Percentiles rank a stretch among this genome's conserved stretches.
phyloP scores from a whole-genome alignment of 2,888 invertebrate genomes.

The Lordiphosa andalusiaca region DNA sequence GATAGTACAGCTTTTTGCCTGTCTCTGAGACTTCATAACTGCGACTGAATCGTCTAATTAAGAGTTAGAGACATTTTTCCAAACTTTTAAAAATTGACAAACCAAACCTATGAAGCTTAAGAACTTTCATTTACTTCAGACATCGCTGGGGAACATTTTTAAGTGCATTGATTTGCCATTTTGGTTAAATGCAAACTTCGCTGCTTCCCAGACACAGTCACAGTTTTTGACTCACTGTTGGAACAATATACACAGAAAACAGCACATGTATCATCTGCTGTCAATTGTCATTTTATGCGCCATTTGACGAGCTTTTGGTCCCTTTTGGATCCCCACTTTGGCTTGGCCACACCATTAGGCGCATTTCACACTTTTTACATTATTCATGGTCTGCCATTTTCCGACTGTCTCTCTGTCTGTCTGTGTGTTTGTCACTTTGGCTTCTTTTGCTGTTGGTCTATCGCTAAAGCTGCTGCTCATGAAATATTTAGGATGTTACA shows the following conservation, averaged over 20 bases:
- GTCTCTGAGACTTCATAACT: too few relatives aligned
- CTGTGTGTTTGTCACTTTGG: conserved; percentile 12
- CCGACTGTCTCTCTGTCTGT: conserved; percentile 23
- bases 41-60: too few relatives aligned
- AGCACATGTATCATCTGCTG: conserved; percentile 58
- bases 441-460: conserved; percentile 8
- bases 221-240: neutral
- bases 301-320: conserved; percentile 43
- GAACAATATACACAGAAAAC: conserved; percentile 30
- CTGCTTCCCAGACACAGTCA: too few relatives aligned
- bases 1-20: too few relatives aligned
- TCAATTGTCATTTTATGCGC: conserved; percentile 71
- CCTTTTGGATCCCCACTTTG: conserved; percentile 7
- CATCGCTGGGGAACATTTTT: too few relatives aligned
- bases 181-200: too few relatives aligned
- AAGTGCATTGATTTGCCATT: too few relatives aligned
- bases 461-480: conserved; percentile 50
- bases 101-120: too few relatives aligned
- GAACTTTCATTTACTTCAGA: too few relatives aligned
- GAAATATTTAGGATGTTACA: conserved; percentile 61
- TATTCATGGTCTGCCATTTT: conserved; percentile 63
- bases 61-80: too few relatives aligned
- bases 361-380: conserved; percentile 74
- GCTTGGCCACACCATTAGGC: conserved; percentile 70
- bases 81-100: too few relatives aligned